Percentiles rank a stretch among this genome's conserved stretches.
Evolutionary conservation across 2,113 vertebrate genomes (phyloP).

Genomic region (Cranoglanis bouderius): DNA sequence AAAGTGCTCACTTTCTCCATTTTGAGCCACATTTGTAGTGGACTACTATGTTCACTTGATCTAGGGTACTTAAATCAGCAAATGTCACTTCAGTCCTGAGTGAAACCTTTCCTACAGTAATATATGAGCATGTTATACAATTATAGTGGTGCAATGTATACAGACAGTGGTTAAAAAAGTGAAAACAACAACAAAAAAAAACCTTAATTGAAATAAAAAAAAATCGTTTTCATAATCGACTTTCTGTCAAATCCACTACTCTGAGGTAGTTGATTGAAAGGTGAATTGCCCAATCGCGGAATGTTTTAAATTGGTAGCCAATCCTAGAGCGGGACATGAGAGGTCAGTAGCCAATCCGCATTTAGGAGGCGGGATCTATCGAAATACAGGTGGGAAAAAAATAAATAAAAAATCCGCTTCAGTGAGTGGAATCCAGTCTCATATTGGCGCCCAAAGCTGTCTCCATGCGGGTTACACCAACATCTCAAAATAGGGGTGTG

Average conservation of each 20-base stretch:
- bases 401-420: neutral
- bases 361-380: neutral
- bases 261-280: neutral
- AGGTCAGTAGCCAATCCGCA: neutral
- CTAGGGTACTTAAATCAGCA: neutral
- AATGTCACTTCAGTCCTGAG: neutral
- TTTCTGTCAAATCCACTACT: neutral
- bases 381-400: neutral
- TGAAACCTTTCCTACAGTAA: neutral
- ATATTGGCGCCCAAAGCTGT: conserved; percentile 70
- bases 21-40: neutral
- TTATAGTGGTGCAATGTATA: neutral
- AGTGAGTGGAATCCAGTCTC: neutral
- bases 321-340: neutral
- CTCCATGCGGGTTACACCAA: conserved; percentile 58
- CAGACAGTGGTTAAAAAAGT: neutral
- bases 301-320: neutral
- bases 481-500: neutral
- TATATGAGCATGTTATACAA: neutral
- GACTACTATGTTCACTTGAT: neutral
- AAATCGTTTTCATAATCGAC: neutral
- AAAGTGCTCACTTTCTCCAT: neutral
- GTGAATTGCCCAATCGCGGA: neutral
- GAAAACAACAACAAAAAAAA: neutral
- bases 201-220: neutral